These are phyloP conservation scores for Agrenia bidenticulata DNA, from an alignment of 2,888 invertebrate genomes.

Conservation along the genomic window DNA sequence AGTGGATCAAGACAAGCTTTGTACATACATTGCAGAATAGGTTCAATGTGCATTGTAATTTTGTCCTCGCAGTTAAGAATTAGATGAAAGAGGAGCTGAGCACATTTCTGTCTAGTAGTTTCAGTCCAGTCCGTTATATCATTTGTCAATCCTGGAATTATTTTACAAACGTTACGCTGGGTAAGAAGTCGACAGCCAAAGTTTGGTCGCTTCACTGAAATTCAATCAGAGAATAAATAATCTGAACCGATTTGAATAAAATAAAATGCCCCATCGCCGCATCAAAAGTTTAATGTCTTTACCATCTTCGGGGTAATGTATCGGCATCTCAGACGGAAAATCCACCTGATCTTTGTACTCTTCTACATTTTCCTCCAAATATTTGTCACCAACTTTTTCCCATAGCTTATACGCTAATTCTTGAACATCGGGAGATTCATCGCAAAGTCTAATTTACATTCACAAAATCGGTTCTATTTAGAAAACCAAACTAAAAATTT, in stretches of 20 bases:
- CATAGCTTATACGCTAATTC: constrained; percentile 67
- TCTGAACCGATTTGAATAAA: not conserved
- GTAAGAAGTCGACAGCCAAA: constrained; percentile 81
- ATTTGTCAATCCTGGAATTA: constrained; percentile 68
- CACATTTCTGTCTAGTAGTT: constrained; percentile 68
- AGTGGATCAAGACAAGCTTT: constrained; percentile 52
- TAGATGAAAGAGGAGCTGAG: constrained; percentile 72
- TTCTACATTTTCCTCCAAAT: constrained; percentile 80
- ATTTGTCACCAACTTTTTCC: constrained; percentile 73
- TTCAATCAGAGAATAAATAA: not conserved
- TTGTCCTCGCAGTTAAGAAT: constrained; percentile 73
- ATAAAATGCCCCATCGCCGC: not conserved
- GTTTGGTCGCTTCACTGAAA: constrained; percentile 72
- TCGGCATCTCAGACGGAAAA: constrained; percentile 66
- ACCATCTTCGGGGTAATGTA: constrained; percentile 72
- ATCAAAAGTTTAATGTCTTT: constrained; percentile 43
- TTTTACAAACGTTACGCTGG: constrained; percentile 71
- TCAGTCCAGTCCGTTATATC: constrained; percentile 75
- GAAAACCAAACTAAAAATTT: too few species aligned
- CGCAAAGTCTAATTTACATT: constrained; percentile 66
- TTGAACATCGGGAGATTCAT: constrained; percentile 74
- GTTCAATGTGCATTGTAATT: constrained; percentile 68
- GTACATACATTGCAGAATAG: constrained; percentile 64
- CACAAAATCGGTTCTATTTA: constrained; percentile 40
- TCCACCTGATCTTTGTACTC: constrained; percentile 82